Evolutionary conservation across 2,113 vertebrate genomes (phyloP).

Genomic region (Hippoglossus stenolepis): DNA sequence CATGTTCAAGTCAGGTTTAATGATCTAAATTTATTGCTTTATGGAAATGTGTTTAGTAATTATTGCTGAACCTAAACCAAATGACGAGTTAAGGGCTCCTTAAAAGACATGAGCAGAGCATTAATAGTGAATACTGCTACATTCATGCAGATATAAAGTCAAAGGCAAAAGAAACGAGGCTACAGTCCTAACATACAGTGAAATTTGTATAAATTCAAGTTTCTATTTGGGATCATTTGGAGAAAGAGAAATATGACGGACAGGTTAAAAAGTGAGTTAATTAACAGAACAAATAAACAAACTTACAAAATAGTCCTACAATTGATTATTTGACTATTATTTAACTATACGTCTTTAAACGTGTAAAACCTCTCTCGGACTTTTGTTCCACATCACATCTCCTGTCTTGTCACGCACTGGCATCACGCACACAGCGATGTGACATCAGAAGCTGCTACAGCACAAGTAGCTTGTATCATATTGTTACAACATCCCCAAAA

Average conservation of each 20-base stretch:
- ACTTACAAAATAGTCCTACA: neutral
- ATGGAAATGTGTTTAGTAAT: neutral
- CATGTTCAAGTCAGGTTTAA: neutral
- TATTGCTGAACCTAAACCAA: neutral
- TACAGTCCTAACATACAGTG: neutral
- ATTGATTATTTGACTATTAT: neutral
- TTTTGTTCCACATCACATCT: neutral
- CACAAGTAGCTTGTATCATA: constrained; percentile 16
- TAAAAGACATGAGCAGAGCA: neutral
- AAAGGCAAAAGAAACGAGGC: neutral
- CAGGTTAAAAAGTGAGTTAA: neutral
- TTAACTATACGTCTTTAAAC: neutral
- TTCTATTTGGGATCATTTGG: neutral
- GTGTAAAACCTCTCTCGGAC: neutral
- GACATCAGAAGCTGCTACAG: neutral
- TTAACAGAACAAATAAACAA: neutral
- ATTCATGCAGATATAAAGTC: neutral
- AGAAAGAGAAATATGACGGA: neutral
- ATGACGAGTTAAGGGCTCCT: neutral
- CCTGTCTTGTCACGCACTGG: neutral
- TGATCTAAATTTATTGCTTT: neutral
- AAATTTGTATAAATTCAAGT: neutral
- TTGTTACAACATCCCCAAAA: constrained; percentile 22
- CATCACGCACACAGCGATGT: neutral
- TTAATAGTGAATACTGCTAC: no score